phyloP scores from a whole-genome alignment of 2,113 vertebrate species.

The Clupea harengus region DNA sequence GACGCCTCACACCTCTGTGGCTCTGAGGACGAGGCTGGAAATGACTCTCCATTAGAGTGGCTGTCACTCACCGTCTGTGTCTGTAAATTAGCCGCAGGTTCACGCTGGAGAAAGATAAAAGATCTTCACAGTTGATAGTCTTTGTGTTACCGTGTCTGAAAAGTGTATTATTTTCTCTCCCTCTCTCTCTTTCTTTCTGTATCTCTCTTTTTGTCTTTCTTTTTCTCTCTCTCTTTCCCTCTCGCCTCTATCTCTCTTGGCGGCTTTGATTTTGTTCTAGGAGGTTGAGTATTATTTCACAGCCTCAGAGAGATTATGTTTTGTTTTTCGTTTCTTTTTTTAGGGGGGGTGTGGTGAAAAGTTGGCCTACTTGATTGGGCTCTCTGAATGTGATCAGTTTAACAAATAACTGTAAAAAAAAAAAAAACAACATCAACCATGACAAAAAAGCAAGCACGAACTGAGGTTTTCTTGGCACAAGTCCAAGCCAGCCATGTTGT shows the following conservation, averaged over 20 bases:
- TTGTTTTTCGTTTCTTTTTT: neutral
- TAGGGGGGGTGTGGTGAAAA: neutral
- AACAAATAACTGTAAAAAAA: constrained; percentile 8
- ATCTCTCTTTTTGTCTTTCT: neutral
- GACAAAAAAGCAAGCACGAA: neutral
- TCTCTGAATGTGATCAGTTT: neutral
- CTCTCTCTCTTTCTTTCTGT: neutral
- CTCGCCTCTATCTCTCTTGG: neutral
- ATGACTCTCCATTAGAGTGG: constrained; percentile 38
- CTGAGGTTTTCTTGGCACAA: neutral
- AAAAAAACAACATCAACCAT: neutral
- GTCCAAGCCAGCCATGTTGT: neutral
- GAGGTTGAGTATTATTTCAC: constrained; percentile 8
- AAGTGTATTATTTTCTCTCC: constrained; percentile 2
- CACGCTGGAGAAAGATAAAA: constrained; percentile 5
- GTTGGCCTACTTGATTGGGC: neutral
- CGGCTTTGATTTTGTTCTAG: neutral
- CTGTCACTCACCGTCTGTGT: constrained; percentile 12
- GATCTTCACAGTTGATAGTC: constrained; percentile 18
- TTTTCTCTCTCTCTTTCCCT: neutral
- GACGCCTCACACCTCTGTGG: constrained; percentile 32
- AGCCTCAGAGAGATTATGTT: constrained; percentile 2
- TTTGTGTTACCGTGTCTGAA: constrained; percentile 16
- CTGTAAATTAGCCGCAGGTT: constrained; percentile 10
- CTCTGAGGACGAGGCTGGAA: constrained; percentile 28